Conservation (phyloP, 2,113 vertebrate genomes). For the Vicugna pacos region DNA sequence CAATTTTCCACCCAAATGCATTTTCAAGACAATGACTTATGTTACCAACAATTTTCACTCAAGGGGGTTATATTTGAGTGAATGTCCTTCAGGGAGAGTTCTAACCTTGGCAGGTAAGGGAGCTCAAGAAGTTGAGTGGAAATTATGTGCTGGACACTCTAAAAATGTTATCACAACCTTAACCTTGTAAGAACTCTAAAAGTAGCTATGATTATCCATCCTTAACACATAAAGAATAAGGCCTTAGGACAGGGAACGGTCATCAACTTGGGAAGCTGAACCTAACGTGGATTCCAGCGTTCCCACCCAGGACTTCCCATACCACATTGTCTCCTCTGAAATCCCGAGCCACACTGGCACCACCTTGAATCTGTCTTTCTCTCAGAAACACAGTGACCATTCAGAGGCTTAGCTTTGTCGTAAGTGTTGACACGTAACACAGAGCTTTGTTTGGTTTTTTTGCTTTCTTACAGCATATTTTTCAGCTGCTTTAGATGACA, state of each 20-base stretch:
- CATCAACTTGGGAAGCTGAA: neutral
- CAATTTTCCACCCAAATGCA: neutral
- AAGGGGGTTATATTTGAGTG: neutral
- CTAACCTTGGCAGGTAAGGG: neutral
- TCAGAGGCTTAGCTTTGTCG: neutral
- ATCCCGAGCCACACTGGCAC: neutral
- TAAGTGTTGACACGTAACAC: neutral
- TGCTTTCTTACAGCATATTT: neutral
- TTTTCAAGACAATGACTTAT: neutral
- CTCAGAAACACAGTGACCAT: neutral
- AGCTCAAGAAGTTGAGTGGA: neutral
- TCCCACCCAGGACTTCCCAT: neutral
- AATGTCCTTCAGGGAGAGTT: neutral
- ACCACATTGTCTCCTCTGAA: neutral
- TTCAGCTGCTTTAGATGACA: slow-evolving; percentile 24
- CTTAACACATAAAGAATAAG: neutral
- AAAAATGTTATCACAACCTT: neutral
- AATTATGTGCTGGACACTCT: neutral
- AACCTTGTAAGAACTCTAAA: neutral
- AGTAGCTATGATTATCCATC: neutral
- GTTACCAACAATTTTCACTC: neutral
- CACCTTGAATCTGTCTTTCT: neutral
- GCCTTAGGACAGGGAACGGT: neutral
- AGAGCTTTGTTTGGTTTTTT: neutral
- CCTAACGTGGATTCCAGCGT: neutral